Conservation (phyloP, 2,888 invertebrate genomes). For the Uropetala carovei region DNA sequence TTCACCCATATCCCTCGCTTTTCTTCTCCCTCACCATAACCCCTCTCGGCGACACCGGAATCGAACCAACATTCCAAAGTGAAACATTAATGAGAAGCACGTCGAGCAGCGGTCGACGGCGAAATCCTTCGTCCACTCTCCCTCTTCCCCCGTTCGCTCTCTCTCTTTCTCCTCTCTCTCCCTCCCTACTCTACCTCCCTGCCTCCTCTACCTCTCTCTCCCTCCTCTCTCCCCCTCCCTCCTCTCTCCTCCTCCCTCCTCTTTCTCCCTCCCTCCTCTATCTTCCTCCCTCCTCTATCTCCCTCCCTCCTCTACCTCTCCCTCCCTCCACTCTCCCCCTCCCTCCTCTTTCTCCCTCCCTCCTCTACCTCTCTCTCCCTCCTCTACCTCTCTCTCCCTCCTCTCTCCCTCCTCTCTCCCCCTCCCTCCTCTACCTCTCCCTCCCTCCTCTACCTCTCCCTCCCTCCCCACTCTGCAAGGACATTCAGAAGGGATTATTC, state of each 20-base stretch:
- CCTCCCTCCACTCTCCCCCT: neutral
- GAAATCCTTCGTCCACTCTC: neutral
- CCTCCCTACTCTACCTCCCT: neutral
- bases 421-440: neutral
- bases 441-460: neutral
- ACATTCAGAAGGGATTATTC: slow-evolving; percentile 50
- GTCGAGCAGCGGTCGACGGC: slow-evolving; percentile 43
- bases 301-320: neutral
- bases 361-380: neutral
- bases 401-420: neutral
- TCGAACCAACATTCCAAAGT: slow-evolving; percentile 59
- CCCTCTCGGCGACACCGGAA: neutral
- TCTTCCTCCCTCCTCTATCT: neutral
- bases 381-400: neutral
- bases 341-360: neutral
- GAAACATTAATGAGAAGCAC: slow-evolving; percentile 62
- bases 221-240: neutral
- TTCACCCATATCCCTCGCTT: no score
- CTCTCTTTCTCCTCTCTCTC: no score
- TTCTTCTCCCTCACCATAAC: no score
- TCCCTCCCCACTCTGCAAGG: neutral
- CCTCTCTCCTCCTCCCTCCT: neutral
- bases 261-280: neutral
- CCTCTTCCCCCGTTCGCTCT: neutral
- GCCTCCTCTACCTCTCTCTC: neutral